These are phyloP conservation scores for Pleuronectes platessa DNA, from an alignment of 2,113 vertebrate genomes.

Conservation along the genomic window DNA sequence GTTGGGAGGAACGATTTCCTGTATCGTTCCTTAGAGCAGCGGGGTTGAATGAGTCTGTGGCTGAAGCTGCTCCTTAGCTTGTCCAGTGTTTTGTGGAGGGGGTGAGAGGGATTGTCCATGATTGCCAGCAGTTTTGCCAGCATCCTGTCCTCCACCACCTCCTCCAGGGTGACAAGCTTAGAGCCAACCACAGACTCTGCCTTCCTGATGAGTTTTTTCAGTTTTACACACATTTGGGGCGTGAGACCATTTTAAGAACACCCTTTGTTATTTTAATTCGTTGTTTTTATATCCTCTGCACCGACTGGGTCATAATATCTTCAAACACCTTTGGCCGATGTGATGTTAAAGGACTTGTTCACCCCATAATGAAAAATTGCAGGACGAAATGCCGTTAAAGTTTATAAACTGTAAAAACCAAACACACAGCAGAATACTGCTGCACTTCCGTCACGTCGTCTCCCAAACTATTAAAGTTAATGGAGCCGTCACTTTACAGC, in stretches of 20 bases:
- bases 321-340: background rate
- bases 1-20: too few relatives aligned
- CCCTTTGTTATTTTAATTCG: background rate
- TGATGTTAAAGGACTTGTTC: slow-evolving; percentile 25
- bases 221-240: background rate
- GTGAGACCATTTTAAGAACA: background rate
- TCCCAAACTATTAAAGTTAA: slow-evolving; percentile 59
- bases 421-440: slow-evolving; percentile 29
- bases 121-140: too few relatives aligned
- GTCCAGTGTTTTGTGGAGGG: too few relatives aligned
- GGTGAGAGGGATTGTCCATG: too few relatives aligned
- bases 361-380: slow-evolving; percentile 7
- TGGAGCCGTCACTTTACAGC: slow-evolving; percentile 44
- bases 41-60: too few relatives aligned
- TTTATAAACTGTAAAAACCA: slow-evolving; percentile 51
- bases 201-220: too few relatives aligned
- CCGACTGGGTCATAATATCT: background rate
- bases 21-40: too few relatives aligned
- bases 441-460: slow-evolving; percentile 14
- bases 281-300: background rate
- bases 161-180: too few relatives aligned
- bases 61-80: too few relatives aligned
- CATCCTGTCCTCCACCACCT: too few relatives aligned
- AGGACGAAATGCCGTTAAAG: slow-evolving; percentile 32
- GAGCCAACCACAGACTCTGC: too few relatives aligned